Percentiles rank a stretch among this genome's conserved stretches.
Evolutionary conservation across 2,888 invertebrate species (phyloP).

Genomic region (Hyppa rectilinea): DNA sequence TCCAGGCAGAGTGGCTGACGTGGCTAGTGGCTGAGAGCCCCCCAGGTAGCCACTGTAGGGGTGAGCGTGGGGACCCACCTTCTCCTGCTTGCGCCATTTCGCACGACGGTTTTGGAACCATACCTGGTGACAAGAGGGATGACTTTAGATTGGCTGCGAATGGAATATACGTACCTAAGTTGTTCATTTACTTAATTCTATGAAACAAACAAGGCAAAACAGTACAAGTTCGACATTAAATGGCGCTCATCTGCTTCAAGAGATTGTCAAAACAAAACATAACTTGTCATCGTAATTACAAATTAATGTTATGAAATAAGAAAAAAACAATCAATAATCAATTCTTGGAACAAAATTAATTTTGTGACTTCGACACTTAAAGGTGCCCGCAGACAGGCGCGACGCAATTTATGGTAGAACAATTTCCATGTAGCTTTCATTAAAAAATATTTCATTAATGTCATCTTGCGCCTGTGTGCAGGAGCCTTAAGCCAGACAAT

Average conservation of each 20-base stretch:
- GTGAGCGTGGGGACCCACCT: conserved; percentile 97
- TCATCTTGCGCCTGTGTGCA: too few species aligned
- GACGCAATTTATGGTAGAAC: too few species aligned
- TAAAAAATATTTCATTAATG: too few species aligned
- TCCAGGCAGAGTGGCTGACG: conserved; percentile 93
- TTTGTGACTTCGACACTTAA: conserved; percentile 39
- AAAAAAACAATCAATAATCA: conserved; percentile 42
- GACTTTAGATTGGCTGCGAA: not conserved
- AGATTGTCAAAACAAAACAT: conserved; percentile 26
- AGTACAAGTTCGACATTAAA: not conserved
- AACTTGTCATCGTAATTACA: conserved; percentile 24
- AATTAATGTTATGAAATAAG: not conserved
- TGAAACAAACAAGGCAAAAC: too few species aligned
- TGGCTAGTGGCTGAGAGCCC: conserved; percentile 91
- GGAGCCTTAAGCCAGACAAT: conserved; percentile 5
- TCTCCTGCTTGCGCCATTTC: conserved; percentile 98
- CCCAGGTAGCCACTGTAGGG: conserved; percentile 96
- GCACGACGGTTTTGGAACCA: conserved; percentile 98
- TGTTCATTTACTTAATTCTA: too few species aligned
- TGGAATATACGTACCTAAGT: too few species aligned
- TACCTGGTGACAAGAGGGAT: conserved; percentile 91
- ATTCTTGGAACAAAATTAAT: conserved; percentile 52
- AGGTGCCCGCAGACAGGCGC: too few species aligned
- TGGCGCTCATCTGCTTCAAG: not conserved
- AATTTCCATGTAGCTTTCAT: too few species aligned